Conservation (phyloP, 2,888 invertebrate genomes). For the Tetragonisca angustula region DNA sequence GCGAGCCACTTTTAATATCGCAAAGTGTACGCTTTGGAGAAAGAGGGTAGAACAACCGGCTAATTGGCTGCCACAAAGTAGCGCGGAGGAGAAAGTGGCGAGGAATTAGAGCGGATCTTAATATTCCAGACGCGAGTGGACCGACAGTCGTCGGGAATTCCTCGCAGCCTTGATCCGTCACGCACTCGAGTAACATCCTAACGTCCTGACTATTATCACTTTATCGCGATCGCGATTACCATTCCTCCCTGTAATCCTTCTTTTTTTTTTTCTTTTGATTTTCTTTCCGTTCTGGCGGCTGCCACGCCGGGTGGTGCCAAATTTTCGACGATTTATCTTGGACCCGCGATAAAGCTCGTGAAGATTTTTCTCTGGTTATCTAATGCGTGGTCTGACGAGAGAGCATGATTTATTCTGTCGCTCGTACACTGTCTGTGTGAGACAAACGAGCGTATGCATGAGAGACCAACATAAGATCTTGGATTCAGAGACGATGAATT, state of each 20-base stretch:
- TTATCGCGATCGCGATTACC: neutral
- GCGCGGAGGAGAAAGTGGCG: neutral
- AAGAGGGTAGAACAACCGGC: neutral
- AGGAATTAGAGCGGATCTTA: slow-evolving; percentile 32
- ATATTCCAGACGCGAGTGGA: slow-evolving; percentile 25
- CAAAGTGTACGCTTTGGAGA: neutral
- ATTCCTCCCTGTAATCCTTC: slow-evolving; percentile 3
- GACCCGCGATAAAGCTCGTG: slow-evolving; percentile 46
- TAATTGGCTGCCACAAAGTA: slow-evolving; percentile 14
- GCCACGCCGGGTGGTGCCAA: neutral
- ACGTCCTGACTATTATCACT: slow-evolving; percentile 21
- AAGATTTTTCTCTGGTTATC: slow-evolving; percentile 20
- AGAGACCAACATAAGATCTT: slow-evolving; percentile 11
- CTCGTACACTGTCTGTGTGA: slow-evolving; percentile 6
- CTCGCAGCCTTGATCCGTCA: slow-evolving; percentile 22
- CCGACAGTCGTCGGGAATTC: neutral
- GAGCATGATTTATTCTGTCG: slow-evolving; percentile 56
- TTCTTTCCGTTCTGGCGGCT: neutral
- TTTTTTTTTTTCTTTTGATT: slow-evolving; percentile 5
- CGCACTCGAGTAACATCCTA: slow-evolving; percentile 6
- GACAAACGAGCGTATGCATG: slow-evolving; percentile 16
- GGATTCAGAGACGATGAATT: neutral
- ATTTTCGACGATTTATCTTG: slow-evolving; percentile 43
- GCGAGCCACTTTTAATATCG: slow-evolving; percentile 35
- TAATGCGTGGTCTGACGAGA: slow-evolving; percentile 6